phyloP scores from a whole-genome alignment of 2,113 vertebrate species.

The Pogonocichla stellata region DNA sequence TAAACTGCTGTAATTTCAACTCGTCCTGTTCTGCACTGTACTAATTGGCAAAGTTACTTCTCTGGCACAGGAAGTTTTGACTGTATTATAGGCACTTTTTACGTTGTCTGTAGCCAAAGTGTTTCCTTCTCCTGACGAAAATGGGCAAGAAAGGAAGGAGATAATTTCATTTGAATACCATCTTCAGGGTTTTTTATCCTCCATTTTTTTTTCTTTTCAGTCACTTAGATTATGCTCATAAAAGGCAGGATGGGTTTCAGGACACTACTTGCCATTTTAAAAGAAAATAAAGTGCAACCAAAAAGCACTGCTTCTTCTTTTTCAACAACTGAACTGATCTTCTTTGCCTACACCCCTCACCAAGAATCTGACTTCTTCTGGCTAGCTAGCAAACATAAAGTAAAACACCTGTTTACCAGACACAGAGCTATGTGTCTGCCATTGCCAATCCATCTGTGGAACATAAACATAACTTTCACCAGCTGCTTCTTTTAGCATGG shows the following conservation, averaged over 20 bases:
- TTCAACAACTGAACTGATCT: conserved; percentile 27
- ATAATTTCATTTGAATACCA: background rate
- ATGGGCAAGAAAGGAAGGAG: background rate
- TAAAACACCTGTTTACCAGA: conserved; percentile 77
- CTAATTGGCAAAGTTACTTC: background rate
- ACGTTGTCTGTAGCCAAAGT: background rate
- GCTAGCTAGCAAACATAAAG: conserved; percentile 62
- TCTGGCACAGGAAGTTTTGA: background rate
- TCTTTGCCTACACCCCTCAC: conserved; percentile 24
- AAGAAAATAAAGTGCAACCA: background rate
- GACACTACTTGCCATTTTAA: background rate
- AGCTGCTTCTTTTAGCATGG: conserved; percentile 73
- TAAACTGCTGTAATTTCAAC: background rate
- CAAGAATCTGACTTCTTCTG: conserved; percentile 60
- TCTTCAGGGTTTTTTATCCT: background rate
- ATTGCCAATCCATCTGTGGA: conserved; percentile 67
- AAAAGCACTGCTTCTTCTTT: background rate
- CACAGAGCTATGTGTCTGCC: conserved; percentile 61
- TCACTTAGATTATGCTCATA: background rate
- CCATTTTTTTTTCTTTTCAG: background rate
- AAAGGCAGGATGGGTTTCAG: background rate
- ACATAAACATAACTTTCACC: conserved; percentile 68
- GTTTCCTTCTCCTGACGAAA: background rate
- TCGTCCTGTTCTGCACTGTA: background rate
- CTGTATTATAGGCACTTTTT: background rate